A percentile compares a stretch with the other conserved stretches of the same genome.
Conservation (phyloP, 2,888 invertebrate genomes). For the Malthinus seriepunctatus region DNA sequence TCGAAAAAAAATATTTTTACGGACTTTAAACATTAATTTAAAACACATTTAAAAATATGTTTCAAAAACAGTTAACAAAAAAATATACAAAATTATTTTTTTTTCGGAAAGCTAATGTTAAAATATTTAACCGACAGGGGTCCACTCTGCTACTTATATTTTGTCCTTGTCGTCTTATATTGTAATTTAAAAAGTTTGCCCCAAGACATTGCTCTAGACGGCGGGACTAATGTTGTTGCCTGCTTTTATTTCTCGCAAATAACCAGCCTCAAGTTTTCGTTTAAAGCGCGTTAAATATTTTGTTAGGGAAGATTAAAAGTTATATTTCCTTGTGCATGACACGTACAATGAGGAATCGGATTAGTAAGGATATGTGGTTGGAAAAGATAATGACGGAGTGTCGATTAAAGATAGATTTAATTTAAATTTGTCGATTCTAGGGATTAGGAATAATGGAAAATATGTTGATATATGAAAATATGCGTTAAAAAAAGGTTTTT, state of each 20-base stretch:
- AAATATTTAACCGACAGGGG: slow-evolving; percentile 47
- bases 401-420: slow-evolving; percentile 10
- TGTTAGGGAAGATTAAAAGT: slow-evolving; percentile 41
- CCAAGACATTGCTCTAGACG: slow-evolving; percentile 38
- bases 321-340: slow-evolving; percentile 27
- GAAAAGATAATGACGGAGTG: slow-evolving; percentile 10
- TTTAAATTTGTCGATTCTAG: slow-evolving; percentile 4
- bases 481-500: too few species aligned
- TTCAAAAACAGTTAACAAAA: slow-evolving; percentile 24
- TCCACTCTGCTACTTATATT: slow-evolving; percentile 41
- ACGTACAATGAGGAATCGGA: slow-evolving; percentile 13
- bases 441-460: background rate
- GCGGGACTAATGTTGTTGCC: slow-evolving; percentile 38
- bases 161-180: slow-evolving; percentile 43
- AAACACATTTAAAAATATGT: background rate
- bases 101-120: too few species aligned
- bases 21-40: background rate
- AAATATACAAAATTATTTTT: slow-evolving; percentile 46
- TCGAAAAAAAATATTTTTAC: background rate
- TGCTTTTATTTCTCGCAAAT: slow-evolving; percentile 46
- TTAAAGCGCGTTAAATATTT: slow-evolving; percentile 44
- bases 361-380: slow-evolving; percentile 9
- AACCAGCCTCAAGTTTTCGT: slow-evolving; percentile 39
- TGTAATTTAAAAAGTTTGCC: slow-evolving; percentile 50
- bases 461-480: too few species aligned